Evolutionary conservation across 2,797 vertebrate species (phyloP).

Genomic region (Microctenopoma stevenorrisi): DNA sequence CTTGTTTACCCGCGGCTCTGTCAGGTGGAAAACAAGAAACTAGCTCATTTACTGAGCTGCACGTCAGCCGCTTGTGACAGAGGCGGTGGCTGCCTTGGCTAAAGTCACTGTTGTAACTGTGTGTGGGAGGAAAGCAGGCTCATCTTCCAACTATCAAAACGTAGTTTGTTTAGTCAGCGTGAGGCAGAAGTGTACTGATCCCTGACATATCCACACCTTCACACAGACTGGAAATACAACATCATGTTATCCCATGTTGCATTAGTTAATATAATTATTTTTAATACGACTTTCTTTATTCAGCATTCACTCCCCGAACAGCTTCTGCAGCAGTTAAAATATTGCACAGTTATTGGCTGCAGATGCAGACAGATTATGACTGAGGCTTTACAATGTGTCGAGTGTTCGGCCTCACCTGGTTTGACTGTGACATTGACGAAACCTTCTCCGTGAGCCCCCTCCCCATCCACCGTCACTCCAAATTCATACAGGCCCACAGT

Average conservation of each 20-base stretch:
- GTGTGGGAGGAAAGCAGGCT: slow-evolving; percentile 21
- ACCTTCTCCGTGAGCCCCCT: slow-evolving; percentile 89
- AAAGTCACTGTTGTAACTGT: slow-evolving; percentile 15
- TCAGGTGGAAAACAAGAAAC: slow-evolving; percentile 54
- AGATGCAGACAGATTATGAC: not conserved
- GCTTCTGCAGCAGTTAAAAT: not conserved
- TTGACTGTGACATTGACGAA: slow-evolving; percentile 97
- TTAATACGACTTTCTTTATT: too few species aligned
- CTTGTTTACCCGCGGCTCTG: slow-evolving; percentile 95
- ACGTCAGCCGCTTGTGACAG: not conserved
- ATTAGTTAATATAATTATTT: too few species aligned
- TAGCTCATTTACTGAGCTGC: slow-evolving; percentile 26
- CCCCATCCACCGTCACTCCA: slow-evolving; percentile 89
- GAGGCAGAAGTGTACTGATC: not conserved
- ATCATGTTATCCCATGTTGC: not conserved
- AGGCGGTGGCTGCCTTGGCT: not conserved
- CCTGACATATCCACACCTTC: not conserved
- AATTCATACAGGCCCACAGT: slow-evolving; percentile 97
- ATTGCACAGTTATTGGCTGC: not conserved
- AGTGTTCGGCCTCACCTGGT: slow-evolving; percentile 84
- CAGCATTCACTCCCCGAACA: not conserved
- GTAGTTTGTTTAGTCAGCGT: slow-evolving; percentile 7
- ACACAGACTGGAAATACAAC: not conserved
- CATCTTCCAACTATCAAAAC: not conserved
- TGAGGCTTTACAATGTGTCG: not conserved